Evolutionary conservation across 2,888 invertebrate species (phyloP), one percentile per base, ranked within the genome.

Genomic region (Empis stercorea): DNA sequence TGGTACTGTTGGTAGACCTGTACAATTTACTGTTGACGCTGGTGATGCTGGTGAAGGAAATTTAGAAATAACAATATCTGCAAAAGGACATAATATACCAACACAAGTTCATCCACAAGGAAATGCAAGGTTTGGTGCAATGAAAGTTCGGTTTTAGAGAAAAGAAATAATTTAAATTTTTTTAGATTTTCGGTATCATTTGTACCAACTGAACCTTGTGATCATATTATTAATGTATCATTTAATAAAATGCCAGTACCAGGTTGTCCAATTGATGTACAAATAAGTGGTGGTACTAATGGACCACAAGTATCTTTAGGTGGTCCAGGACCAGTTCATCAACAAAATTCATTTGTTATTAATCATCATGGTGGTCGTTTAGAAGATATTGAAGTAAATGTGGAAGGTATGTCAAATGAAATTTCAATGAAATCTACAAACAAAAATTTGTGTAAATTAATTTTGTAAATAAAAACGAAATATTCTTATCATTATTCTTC

Each of bases 1-100:
- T 20, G 83, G 83, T 48, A 79, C 81, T n/a, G 85, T 95, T 10
- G 93, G 94, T 45, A 81, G 92, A 55, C 84, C 91, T 5, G 88
- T 93, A n/a, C 91, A 93, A 61, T 86, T 95, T 61, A 87, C 88
- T 15, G 94, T 96, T 45, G 95, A 97, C 67, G 95, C 95, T 4
- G 89, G 89, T 53, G 86, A 92, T 66, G 94, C 96, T 42, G 97
- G 97, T 10, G 96, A 96, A 72, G 97, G 97, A 45, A 92, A 92
- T 68, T 73, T 97, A 55, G 96, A 97, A 72, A 96, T 97, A 56
- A 93, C 94, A 43, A 94, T 99, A 57, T 89, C 91, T 52, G 89
- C 93, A 39, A 79, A 88, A 64, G 91, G 94, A 46, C 78, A 89
- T 53, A 91, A 95, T 64, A 92, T 95, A 60, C 93, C 94, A 43